Conservation (phyloP, 1,140 invertebrate species). For the Caerostris darwini region DNA sequence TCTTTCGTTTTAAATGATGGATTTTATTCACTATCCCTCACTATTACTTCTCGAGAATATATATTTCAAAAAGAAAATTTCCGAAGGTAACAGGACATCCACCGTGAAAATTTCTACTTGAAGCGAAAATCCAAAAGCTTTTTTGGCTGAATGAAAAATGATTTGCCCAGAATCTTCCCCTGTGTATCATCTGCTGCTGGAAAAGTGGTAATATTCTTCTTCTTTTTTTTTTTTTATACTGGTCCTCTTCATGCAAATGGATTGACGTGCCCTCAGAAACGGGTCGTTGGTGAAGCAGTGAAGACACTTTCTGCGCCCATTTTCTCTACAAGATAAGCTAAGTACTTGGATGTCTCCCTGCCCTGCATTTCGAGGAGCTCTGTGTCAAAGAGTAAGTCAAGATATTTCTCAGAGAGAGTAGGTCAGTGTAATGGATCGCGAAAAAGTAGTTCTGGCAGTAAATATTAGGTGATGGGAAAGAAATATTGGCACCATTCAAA, state of each 20-base stretch:
- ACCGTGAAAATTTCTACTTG: background rate
- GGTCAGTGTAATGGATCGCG: conserved; percentile 21
- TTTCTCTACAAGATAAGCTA: conserved; percentile 22
- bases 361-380: background rate
- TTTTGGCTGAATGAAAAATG: conserved; percentile 21
- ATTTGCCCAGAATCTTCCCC: background rate
- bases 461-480: too few species aligned
- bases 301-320: background rate
- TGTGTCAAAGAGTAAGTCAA: background rate
- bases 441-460: background rate
- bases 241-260: background rate
- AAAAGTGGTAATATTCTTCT: background rate
- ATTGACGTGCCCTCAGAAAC: conserved; percentile 23
- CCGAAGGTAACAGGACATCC: background rate
- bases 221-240: background rate
- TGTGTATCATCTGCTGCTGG: conserved; percentile 1
- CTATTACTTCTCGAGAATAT: background rate
- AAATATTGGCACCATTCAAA: too few species aligned
- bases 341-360: background rate
- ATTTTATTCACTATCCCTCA: background rate
- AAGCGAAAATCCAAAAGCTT: background rate
- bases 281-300: background rate
- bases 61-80: background rate
- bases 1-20: conserved; percentile 1
- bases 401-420: background rate